Base-by-base conservation (phyloP, 2,888 invertebrate species). In the Ophion ellenae region DNA sequence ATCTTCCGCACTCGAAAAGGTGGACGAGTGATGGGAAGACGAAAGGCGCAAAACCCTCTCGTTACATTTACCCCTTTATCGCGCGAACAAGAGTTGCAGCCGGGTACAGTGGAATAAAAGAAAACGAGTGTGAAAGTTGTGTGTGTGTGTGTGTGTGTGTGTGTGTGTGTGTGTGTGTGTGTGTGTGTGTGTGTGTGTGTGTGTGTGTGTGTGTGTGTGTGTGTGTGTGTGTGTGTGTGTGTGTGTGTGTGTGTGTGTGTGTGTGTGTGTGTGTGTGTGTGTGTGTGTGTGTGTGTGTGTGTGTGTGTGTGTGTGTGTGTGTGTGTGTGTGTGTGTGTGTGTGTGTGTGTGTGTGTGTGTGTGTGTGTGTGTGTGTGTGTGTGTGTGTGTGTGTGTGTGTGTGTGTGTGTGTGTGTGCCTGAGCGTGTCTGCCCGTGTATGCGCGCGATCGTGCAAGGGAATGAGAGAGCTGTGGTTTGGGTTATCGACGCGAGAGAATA, bases 31-130 rank as follows among this genome's bases (percentile, higher is more conserved):
- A 47, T 40, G 40, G 40, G 45, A 28, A 70, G 45, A 70, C 28
- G 10, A 9, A 32, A n/a, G 24, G 90, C 89, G 88, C 89, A 86
- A 86, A 77, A 85, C 86, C 89, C 89, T 88, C 90, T 92, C 91
- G 90, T 92, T 93, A 92, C 92, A 92, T 92, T 91, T 69, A 90
- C 90, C 87, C 90, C 86, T 91, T 92, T 92, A 91, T 92, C 91
- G 89, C 88, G 84, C 87, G 87, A 87, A 90, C 88, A 84, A 87
- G 81, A 71, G 66, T 79, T 75, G 69, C 74, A 78, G 59, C 77
- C 47, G n/a, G 76, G 85, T 79, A 82, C 69, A 53, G 53, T 17
- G 14, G 14, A 53, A 17, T 53, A 2, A 76, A 67, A 70, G 63
- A 53, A 24, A 45, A 61, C 7, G 10, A 61, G 24, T 17, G 61